Conservation (phyloP, 2,113 vertebrate species). For the Semicossyphus pulcher region DNA sequence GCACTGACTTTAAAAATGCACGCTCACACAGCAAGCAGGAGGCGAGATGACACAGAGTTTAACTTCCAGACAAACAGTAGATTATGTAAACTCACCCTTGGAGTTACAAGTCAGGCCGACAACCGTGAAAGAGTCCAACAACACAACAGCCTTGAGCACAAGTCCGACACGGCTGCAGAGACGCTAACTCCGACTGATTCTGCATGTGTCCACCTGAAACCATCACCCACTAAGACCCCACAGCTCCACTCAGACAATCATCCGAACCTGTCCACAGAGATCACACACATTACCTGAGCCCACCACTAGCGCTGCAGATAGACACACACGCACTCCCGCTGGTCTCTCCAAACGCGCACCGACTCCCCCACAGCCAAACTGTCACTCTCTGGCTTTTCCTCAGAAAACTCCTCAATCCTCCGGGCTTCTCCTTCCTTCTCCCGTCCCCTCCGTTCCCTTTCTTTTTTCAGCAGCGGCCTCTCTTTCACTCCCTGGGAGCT, state of each 20-base stretch:
- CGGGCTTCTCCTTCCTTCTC: constrained; percentile 77
- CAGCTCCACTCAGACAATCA: constrained; percentile 15
- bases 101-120: constrained; percentile 6
- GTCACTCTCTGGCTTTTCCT: constrained; percentile 83
- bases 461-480: constrained; percentile 90
- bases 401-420: constrained; percentile 88
- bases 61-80: constrained; percentile 1
- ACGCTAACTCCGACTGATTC: background rate
- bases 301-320: constrained; percentile 54
- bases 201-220: constrained; percentile 20
- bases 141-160: constrained; percentile 11
- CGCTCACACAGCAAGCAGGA: background rate
- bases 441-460: constrained; percentile 82
- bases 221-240: constrained; percentile 27
- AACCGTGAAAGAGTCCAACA: constrained; percentile 18
- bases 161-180: constrained; percentile 10
- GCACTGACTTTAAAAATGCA: constrained; percentile 9
- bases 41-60: constrained; percentile 4
- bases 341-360: constrained; percentile 47
- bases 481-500: constrained; percentile 97
- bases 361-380: constrained; percentile 80
- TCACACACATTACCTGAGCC: constrained; percentile 82
- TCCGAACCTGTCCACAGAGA: constrained; percentile 51
- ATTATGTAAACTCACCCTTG: constrained; percentile 29
- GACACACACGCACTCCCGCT: constrained; percentile 21